Conservation (phyloP, 1,140 invertebrate genomes). For the Drosophila navojoa region DNA sequence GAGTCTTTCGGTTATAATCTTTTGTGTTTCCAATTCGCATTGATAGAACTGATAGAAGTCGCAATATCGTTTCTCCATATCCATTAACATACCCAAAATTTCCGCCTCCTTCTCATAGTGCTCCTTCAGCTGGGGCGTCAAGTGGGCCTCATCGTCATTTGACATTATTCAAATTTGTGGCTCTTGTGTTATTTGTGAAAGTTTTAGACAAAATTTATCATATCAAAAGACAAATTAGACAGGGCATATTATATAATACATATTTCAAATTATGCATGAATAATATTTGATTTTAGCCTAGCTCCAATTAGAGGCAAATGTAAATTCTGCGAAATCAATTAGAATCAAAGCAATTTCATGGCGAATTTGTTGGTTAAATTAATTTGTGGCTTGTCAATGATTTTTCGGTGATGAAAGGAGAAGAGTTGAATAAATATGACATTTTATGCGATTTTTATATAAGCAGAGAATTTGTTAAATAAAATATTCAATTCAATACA, state of each 20-base stretch:
- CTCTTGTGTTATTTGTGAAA: neutral
- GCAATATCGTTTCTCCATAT: slow-evolving; percentile 41
- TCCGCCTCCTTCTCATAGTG: slow-evolving; percentile 63
- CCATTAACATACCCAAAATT: slow-evolving; percentile 40
- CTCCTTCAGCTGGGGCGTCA: slow-evolving; percentile 49
- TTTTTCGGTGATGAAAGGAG: no score
- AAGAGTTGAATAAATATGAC: no score
- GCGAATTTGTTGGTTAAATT: no score
- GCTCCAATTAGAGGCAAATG: no score
- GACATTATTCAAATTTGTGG: neutral
- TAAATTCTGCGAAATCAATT: no score
- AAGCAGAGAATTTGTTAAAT: no score
- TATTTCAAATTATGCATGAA: no score
- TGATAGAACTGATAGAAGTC: slow-evolving; percentile 48
- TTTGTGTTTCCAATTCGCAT: slow-evolving; percentile 56
- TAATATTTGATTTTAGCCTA: no score
- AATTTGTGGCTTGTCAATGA: no score
- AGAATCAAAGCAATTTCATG: no score
- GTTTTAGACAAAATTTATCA: neutral
- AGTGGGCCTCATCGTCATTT: slow-evolving; percentile 34
- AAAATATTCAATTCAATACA: no score
- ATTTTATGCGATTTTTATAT: no score
- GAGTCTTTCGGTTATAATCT: slow-evolving; percentile 51
- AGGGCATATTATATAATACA: neutral
- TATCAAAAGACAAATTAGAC: neutral